A percentile compares a stretch with the other conserved stretches of the same genome.
Conservation (phyloP, 2,888 invertebrate species). For the Euplagia quadripunctaria region DNA sequence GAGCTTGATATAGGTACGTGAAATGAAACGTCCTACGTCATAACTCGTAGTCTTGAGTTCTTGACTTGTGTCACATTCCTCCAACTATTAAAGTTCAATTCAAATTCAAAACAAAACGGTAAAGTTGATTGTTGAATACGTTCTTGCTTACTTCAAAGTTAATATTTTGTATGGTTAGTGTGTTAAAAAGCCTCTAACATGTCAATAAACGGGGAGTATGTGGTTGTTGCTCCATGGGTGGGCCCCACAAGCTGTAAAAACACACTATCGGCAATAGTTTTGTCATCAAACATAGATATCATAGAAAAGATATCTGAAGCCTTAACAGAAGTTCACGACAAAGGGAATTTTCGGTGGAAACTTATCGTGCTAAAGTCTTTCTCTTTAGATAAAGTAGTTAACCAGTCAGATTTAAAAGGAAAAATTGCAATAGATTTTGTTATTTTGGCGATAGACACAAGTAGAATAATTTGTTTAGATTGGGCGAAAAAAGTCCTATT, state of each 20-base stretch:
- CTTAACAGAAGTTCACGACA: conserved; percentile 70
- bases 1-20: too few relatives aligned
- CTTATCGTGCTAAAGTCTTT: conserved; percentile 71
- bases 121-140: not conserved
- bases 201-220: conserved; percentile 69
- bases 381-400: conserved; percentile 70
- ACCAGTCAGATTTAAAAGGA: conserved; percentile 70
- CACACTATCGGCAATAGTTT: conserved; percentile 70
- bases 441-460: conserved; percentile 76
- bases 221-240: conserved; percentile 75
- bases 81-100: not conserved
- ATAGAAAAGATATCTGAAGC: conserved; percentile 75
- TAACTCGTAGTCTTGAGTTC: not conserved
- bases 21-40: not conserved
- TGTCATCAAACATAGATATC: conserved; percentile 75
- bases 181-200: conserved; percentile 46
- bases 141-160: not conserved
- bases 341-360: conserved; percentile 75
- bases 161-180: not conserved
- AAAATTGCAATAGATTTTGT: conserved; percentile 78
- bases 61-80: not conserved
- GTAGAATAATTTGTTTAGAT: conserved; percentile 75
- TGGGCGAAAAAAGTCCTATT: conserved; percentile 74
- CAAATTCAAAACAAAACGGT: conserved; percentile 11
- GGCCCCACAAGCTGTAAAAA: conserved; percentile 75